These are phyloP conservation scores for Neopelma chrysocephalum DNA, from an alignment of 2,797 vertebrate species.

Conservation along the genomic window DNA sequence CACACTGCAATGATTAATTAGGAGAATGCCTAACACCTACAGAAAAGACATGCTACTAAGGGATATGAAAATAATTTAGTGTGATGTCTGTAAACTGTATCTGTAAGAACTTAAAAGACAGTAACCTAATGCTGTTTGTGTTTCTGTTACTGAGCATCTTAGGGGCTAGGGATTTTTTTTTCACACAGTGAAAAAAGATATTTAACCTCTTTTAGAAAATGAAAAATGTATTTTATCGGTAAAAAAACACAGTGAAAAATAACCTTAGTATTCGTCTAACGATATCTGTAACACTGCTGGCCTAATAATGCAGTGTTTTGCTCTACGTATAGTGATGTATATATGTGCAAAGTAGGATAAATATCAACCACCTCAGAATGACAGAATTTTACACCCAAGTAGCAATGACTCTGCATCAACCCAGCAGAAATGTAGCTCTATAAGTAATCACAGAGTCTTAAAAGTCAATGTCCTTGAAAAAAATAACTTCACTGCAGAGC, in stretches of 20 bases:
- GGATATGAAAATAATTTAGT: not conserved
- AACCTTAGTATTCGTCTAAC: not conserved
- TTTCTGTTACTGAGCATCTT: not conserved
- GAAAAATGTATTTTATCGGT: not conserved
- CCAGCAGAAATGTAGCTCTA: not conserved
- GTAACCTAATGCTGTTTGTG: not conserved
- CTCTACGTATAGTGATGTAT: not conserved
- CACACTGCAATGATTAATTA: not conserved
- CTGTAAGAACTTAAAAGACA: not conserved
- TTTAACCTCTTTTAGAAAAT: not conserved
- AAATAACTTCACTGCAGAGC: not conserved
- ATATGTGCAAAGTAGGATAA: not conserved
- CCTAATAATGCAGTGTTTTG: not conserved
- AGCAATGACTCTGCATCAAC: not conserved
- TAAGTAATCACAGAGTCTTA: conserved; percentile 12
- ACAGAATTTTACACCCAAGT: not conserved
- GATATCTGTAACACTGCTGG: not conserved
- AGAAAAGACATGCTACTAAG: not conserved
- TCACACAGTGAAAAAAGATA: not conserved
- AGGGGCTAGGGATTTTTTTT: not conserved
- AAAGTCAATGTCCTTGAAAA: conserved; percentile 1
- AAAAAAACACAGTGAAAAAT: not conserved
- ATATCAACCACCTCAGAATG: not conserved
- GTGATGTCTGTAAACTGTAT: not conserved
- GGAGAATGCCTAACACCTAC: not conserved